Evolutionary conservation across 1,140 invertebrate genomes (phyloP).

Genomic region (Dryas iulia): DNA sequence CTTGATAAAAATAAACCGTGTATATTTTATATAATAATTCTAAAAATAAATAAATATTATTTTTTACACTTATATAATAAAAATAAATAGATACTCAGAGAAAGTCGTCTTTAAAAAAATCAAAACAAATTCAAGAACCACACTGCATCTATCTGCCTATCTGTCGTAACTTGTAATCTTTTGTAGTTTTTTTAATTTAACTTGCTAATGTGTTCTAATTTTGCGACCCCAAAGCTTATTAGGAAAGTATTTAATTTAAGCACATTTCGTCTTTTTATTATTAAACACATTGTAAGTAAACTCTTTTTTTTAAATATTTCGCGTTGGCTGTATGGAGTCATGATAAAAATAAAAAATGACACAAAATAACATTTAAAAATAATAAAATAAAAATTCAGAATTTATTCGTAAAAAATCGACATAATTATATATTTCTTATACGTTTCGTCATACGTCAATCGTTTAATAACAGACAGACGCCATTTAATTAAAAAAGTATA

Average conservation of each 20-base stretch:
- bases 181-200: neutral
- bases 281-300: neutral
- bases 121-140: neutral
- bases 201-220: neutral
- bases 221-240: neutral
- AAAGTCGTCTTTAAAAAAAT: neutral
- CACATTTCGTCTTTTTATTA: neutral
- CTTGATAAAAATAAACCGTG: neutral
- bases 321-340: too few species aligned
- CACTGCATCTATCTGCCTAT: neutral
- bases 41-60: too few species aligned
- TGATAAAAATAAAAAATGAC: too few species aligned
- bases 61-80: neutral
- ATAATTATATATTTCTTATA: too few species aligned
- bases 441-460: too few species aligned
- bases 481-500: neutral
- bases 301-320: too few species aligned
- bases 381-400: too few species aligned
- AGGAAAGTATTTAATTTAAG: neutral
- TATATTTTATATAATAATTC: too few species aligned
- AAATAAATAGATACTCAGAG: neutral
- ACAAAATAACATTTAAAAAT: too few species aligned
- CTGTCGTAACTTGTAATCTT: neutral
- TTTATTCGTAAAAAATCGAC: too few species aligned
- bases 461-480: too few species aligned